These are phyloP conservation scores for Propithecus coquereli DNA, from an alignment of 2,113 vertebrate species.

Conservation along the genomic window DNA sequence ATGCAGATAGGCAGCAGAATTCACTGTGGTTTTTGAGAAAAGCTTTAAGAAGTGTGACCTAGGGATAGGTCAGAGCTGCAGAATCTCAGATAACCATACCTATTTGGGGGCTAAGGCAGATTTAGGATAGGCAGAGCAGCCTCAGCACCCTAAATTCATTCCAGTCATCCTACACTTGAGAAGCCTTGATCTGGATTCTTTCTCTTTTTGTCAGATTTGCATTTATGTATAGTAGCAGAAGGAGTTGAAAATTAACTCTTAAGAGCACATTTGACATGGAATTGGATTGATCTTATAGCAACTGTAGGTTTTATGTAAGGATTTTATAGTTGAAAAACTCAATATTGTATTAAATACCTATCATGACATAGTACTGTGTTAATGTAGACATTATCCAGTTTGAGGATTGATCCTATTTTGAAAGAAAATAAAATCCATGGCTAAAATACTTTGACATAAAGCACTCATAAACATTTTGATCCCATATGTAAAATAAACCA, in stretches of 20 bases:
- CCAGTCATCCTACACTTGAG: not conserved
- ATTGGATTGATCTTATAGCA: not conserved
- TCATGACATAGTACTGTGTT: not conserved
- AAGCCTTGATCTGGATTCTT: not conserved
- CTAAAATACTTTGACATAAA: conserved; percentile 8
- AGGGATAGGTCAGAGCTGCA: not conserved
- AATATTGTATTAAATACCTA: not conserved
- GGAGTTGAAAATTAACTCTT: not conserved
- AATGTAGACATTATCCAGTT: not conserved
- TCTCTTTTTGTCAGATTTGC: not conserved
- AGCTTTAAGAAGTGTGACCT: not conserved
- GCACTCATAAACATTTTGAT: not conserved
- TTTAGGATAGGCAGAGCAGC: not conserved
- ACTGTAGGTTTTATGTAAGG: not conserved
- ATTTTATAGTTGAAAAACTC: not conserved
- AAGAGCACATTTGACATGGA: not conserved
- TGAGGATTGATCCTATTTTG: not conserved
- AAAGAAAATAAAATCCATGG: conserved; percentile 9
- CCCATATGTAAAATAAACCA: not conserved
- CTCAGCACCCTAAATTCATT: not conserved
- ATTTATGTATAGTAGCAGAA: not conserved
- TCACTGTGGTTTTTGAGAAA: conserved; percentile 21
- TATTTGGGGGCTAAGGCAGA: not conserved
- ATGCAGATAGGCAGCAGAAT: not conserved
- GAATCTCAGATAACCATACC: not conserved